Base-by-base conservation (phyloP, 2,888 invertebrate genomes). In the Axea sp. region DNA sequence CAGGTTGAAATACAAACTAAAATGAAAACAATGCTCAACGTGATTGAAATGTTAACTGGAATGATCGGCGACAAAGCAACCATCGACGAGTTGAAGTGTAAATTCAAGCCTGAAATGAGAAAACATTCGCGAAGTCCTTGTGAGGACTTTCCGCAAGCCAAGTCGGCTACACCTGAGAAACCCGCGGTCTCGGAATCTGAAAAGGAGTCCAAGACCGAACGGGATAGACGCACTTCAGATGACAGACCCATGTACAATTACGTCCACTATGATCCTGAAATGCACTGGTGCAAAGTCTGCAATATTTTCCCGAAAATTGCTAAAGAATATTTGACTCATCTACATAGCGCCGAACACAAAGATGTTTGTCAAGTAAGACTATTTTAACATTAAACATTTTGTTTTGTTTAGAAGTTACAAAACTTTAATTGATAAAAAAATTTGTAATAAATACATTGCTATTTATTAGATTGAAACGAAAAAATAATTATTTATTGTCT, bases 221-320 rank as follows among this genome's bases (percentile, higher is more conserved):
- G 80, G 55, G 83, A 81, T 24, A 77, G 77, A 60, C 77, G 80
- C 49, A 72, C 81, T 2, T 81, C 85, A 51, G 89, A 87, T 49
- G 73, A 81, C 2, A 88, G 86, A 73, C 88, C 88, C 47, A 90
- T 91, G 85, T 92, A 91, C 87, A 95, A 95, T 90, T 94, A 93
- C 83, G 92, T 94, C 51, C 94, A 95, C 88, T 96, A 95, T 84
- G 96, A 96, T 88, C 95, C 95, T 0, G 95, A 95, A 88, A 92
- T 95, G 90, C 95, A 96, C 86, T 96, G 96, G 96, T 96, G 96
- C 86, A 91, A 95, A 57, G 91, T 93, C 43, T 96, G 96, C 88
- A 93, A 95, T 86, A 93, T 93, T 80, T 96, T 96, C 87, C 96
- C 96, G 19, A 92, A 93, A 82, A 94, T 95, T 1, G 95, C 95